Evolutionary conservation across 2,113 vertebrate genomes (phyloP).

Genomic region (Mesoclemmys tuberculata): DNA sequence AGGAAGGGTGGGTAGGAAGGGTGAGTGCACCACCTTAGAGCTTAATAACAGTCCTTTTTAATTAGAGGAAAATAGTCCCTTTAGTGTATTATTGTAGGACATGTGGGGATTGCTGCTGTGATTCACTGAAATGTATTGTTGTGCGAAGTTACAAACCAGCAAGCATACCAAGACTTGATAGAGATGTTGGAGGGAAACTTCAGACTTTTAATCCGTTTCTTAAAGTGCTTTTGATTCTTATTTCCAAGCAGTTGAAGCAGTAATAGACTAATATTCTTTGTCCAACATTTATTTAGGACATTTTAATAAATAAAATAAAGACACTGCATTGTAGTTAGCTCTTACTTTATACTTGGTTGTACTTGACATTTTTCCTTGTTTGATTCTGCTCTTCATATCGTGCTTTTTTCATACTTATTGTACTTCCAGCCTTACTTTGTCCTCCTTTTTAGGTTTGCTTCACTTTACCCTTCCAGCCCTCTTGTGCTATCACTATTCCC

Average conservation of each 20-base stretch:
- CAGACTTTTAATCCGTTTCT: neutral
- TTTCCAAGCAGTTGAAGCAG: neutral
- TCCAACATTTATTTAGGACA: neutral
- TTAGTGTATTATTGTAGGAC: neutral
- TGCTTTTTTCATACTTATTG: neutral
- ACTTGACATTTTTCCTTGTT: neutral
- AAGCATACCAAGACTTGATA: neutral
- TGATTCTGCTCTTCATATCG: neutral
- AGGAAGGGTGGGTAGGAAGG: neutral
- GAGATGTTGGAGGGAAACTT: neutral
- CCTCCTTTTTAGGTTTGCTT: neutral
- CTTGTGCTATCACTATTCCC: neutral
- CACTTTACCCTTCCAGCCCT: neutral
- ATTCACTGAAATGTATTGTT: neutral
- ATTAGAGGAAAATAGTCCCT: neutral
- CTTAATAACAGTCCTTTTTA: neutral
- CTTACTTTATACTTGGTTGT: neutral
- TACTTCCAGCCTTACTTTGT: neutral
- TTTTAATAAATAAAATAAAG: neutral
- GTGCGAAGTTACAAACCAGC: neutral
- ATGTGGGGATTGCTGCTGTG: neutral
- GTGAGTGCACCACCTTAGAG: neutral
- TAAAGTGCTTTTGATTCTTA: neutral
- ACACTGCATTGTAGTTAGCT: neutral
- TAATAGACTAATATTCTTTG: neutral